Evolutionary conservation across 2,888 invertebrate species (phyloP).

Genomic region (Leptogaster cylindrica): DNA sequence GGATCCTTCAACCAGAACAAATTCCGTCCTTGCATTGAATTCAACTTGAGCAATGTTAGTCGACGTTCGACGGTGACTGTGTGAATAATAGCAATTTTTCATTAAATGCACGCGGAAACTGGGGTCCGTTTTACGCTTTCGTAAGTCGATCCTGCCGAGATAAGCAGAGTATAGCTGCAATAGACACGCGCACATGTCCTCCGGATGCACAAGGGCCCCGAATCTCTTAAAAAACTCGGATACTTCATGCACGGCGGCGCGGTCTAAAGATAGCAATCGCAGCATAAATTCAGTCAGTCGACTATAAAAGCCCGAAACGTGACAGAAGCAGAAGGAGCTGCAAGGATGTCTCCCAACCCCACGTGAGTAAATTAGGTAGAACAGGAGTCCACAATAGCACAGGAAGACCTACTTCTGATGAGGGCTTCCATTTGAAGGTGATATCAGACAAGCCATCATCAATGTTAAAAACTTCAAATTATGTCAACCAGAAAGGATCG

Average conservation of each 20-base stretch:
- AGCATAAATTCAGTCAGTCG: conserved; percentile 14
- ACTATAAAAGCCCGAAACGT: background rate
- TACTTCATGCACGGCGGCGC: background rate
- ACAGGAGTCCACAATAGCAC: too few relatives aligned
- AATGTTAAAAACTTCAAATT: conserved; percentile 23
- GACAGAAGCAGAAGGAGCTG: background rate
- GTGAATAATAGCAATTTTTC: too few relatives aligned
- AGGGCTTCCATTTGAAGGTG: background rate
- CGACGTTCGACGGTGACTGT: background rate
- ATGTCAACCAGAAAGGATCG: conserved; percentile 3
- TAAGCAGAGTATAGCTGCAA: conserved; percentile 29
- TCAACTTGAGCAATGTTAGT: conserved; percentile 31
- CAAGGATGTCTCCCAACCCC: background rate
- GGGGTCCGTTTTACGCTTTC: background rate
- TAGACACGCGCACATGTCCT: conserved; percentile 34
- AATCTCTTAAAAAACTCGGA: background rate
- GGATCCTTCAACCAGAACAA: conserved; percentile 39
- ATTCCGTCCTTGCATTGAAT: conserved; percentile 41
- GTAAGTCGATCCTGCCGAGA: conserved; percentile 8
- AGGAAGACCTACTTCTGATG: conserved; percentile 17
- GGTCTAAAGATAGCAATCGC: conserved; percentile 15
- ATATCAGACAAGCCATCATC: conserved; percentile 9
- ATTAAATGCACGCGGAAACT: too few relatives aligned
- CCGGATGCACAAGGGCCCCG: conserved; percentile 20
- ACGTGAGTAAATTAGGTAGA: conserved; percentile 30